Evolutionary conservation across 2,888 invertebrate genomes (phyloP).

Genomic region (Temnothorax unifasciatus): DNA sequence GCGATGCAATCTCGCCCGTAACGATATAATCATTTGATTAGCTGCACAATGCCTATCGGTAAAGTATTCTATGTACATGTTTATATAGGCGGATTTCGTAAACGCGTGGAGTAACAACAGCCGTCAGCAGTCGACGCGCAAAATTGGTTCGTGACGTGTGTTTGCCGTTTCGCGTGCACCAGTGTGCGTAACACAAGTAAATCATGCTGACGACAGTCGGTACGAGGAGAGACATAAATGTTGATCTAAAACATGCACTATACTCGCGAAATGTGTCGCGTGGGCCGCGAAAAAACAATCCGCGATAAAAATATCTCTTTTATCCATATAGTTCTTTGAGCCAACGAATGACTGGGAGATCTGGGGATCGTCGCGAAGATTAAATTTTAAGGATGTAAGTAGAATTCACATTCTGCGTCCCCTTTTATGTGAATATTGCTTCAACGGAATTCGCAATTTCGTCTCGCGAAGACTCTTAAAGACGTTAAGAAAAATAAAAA

Average conservation of each 20-base stretch:
- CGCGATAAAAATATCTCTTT: constrained; percentile 39
- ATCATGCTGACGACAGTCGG: constrained; percentile 51
- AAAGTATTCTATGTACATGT: constrained; percentile 72
- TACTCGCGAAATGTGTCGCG: constrained; percentile 13
- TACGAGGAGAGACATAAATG: constrained; percentile 46
- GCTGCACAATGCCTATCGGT: constrained; percentile 61
- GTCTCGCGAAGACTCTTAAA: background rate
- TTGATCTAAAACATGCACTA: constrained; percentile 41
- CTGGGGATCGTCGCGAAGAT: background rate
- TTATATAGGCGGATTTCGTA: constrained; percentile 75
- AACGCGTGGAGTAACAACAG: constrained; percentile 73
- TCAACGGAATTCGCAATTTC: constrained; percentile 24
- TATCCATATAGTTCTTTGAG: background rate
- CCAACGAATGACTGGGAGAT: background rate
- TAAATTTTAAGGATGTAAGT: background rate
- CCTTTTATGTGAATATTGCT: background rate
- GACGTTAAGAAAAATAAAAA: constrained; percentile 7
- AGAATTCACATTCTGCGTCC: background rate
- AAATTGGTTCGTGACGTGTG: constrained; percentile 76
- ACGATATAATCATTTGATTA: constrained; percentile 64
- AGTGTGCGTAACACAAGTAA: constrained; percentile 54
- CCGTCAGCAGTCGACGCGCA: constrained; percentile 68
- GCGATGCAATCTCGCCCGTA: constrained; percentile 47
- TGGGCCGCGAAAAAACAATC: constrained; percentile 14
- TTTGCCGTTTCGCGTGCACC: constrained; percentile 66